These are phyloP conservation scores for Arenaria interpres DNA, from an alignment of 2,113 vertebrate species.

Conservation along the genomic window DNA sequence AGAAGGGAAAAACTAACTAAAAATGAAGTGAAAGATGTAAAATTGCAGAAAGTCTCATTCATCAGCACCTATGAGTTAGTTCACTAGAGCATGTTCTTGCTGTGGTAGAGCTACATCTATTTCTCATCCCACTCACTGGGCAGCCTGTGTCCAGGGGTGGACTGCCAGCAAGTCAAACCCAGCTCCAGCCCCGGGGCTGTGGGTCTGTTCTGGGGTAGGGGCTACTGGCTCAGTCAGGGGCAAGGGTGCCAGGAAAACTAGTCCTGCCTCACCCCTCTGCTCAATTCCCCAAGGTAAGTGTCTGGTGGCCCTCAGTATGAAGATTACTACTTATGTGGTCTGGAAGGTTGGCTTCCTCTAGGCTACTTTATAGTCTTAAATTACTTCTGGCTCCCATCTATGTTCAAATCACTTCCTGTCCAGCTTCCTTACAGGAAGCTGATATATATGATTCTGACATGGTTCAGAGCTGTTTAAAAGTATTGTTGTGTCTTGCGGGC, in stretches of 20 bases:
- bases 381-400: background rate
- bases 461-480: background rate
- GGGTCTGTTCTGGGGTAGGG: background rate
- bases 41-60: background rate
- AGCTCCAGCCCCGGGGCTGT: background rate
- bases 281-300: background rate
- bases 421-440: background rate
- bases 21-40: background rate
- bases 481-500: background rate
- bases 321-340: accelerated
- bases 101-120: background rate
- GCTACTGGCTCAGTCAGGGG: background rate
- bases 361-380: background rate
- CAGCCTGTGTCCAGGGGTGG: too few relatives aligned
- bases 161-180: background rate
- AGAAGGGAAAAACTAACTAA: background rate
- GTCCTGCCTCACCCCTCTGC: background rate
- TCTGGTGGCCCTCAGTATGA: background rate
- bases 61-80: background rate
- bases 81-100: background rate
- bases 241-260: background rate
- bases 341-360: background rate
- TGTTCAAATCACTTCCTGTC: background rate
- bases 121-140: background rate
- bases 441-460: background rate